phyloP scores from a whole-genome alignment of 2,797 vertebrate species.

The Loris lydekkerianus region DNA sequence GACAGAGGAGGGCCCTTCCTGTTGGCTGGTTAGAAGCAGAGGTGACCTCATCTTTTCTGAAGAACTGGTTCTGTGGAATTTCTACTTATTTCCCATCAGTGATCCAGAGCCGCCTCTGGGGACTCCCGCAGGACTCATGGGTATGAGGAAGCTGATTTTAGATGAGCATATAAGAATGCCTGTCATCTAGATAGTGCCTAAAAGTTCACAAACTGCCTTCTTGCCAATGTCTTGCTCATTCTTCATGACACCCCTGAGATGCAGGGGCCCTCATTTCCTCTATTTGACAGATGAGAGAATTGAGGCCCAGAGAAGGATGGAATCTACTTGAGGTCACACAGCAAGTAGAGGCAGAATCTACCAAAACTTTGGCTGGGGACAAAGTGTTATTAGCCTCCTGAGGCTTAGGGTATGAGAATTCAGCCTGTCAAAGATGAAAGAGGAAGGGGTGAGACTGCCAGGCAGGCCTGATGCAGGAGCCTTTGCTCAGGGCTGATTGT shows the following conservation, averaged over 20 bases:
- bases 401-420: not conserved
- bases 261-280: not conserved
- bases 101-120: not conserved
- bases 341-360: not conserved
- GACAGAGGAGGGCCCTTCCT: not conserved
- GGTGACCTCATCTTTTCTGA: slow-evolving; percentile 41
- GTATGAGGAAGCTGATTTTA: not conserved
- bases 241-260: not conserved
- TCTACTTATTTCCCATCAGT: slow-evolving; percentile 16
- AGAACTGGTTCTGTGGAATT: slow-evolving; percentile 43
- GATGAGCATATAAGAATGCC: not conserved
- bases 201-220: not conserved
- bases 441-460: not conserved
- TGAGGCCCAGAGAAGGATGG: not conserved
- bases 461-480: not conserved
- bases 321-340: slow-evolving; percentile 5
- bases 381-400: not conserved
- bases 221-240: not conserved
- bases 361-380: not conserved
- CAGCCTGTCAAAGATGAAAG: not conserved
- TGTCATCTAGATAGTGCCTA: not conserved
- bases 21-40: not conserved
- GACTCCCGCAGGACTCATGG: not conserved
- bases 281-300: not conserved
- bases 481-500: not conserved